Conservation (phyloP, 2,797 vertebrate species). For the Acomys russatus region DNA sequence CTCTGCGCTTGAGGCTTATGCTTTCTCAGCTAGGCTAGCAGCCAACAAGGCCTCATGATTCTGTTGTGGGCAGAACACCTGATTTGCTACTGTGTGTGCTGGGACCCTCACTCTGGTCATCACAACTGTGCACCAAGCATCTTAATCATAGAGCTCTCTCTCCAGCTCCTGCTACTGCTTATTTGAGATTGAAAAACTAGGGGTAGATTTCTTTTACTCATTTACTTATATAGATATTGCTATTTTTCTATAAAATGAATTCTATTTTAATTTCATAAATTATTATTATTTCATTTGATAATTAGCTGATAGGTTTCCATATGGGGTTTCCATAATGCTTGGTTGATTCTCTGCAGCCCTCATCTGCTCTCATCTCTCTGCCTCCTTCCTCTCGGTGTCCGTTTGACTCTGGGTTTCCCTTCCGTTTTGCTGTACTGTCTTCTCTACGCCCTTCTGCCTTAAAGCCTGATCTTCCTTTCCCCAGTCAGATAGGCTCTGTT, state of each 20-base stretch:
- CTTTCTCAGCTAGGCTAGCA: background rate
- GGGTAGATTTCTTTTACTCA: background rate
- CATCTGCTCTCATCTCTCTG: background rate
- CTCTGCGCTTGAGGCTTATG: background rate
- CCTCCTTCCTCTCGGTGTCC: background rate
- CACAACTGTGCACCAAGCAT: background rate
- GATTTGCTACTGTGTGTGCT: background rate
- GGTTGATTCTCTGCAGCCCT: background rate
- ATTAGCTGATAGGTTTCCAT: background rate
- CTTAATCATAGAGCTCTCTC: background rate
- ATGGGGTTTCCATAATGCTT: background rate
- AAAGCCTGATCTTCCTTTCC: too few relatives aligned
- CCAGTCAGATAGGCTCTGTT: background rate
- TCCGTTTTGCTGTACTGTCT: background rate
- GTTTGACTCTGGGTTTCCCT: background rate
- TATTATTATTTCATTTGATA: background rate
- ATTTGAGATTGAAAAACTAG: conserved; percentile 12
- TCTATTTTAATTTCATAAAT: background rate
- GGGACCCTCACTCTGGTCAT: background rate
- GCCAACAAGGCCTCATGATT: background rate
- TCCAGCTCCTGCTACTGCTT: background rate
- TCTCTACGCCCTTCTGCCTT: background rate
- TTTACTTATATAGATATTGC: background rate
- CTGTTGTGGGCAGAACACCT: background rate
- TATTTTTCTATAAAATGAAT: conserved; percentile 43